Evolutionary conservation across 2,888 invertebrate genomes (phyloP).

Genomic region (Norana najaformis): DNA sequence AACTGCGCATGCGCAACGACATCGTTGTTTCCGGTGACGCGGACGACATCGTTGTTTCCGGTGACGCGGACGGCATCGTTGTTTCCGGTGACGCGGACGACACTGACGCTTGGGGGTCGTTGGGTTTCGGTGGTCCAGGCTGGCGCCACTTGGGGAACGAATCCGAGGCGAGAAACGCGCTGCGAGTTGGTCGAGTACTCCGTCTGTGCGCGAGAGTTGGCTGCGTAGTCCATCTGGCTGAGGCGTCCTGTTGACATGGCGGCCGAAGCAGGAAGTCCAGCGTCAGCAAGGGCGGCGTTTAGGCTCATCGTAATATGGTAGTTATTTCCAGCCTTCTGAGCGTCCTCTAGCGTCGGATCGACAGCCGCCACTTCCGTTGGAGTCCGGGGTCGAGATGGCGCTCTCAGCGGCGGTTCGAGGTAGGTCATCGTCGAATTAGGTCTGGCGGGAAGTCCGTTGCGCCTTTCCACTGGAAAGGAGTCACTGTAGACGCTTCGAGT

Average conservation of each 20-base stretch:
- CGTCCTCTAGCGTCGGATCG: conserved; percentile 20
- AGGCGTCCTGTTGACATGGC: background rate
- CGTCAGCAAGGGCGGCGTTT: background rate
- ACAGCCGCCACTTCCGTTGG: background rate
- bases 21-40: background rate
- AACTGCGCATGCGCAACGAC: background rate
- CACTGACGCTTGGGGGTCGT: background rate
- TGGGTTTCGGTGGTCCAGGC: background rate
- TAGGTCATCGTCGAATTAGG: background rate
- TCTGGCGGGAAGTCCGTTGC: background rate
- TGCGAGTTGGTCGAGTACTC: conserved; percentile 3
- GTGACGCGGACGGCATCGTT: background rate
- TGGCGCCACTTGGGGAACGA: background rate
- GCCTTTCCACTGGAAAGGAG: background rate
- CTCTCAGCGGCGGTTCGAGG: background rate
- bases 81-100: background rate
- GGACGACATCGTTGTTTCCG: background rate
- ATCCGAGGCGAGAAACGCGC: background rate
- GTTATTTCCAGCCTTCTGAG: conserved; percentile 8
- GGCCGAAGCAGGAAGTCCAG: background rate
- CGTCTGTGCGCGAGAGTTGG: background rate
- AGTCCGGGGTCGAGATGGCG: background rate
- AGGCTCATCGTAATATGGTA: conserved; percentile 23
- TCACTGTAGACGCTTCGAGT: conserved; percentile 18
- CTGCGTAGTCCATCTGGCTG: background rate